Percentiles rank a stretch among this genome's conserved stretches.
Conservation (phyloP, 1,140 invertebrate genomes). For the Colletes latitarsis region DNA sequence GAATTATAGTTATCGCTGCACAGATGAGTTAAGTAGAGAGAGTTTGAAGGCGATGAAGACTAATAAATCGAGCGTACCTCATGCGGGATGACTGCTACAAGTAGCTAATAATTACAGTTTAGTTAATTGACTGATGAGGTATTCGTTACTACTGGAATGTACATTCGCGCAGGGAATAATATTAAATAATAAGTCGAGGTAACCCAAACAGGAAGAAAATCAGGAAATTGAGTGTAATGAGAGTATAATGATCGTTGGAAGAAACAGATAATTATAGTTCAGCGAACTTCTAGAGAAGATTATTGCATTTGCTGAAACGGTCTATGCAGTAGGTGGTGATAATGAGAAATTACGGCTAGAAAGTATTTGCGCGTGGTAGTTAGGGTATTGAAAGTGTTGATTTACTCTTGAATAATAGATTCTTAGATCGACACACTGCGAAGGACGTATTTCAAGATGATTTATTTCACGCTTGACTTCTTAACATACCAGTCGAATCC, state of each 20-base stretch:
- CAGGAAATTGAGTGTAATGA: constrained; percentile 8
- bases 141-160: not conserved
- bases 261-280: constrained; percentile 19
- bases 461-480: constrained; percentile 22
- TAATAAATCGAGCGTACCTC: not conserved
- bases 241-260: not conserved
- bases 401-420: not conserved
- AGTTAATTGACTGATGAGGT: not conserved
- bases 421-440: not conserved
- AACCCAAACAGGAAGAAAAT: not conserved
- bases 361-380: not conserved
- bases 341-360: constrained; percentile 25
- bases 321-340: not conserved
- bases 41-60: not conserved
- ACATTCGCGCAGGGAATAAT: not conserved
- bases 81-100: not conserved
- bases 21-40: not conserved
- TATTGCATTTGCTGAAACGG: not conserved
- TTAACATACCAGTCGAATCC: not conserved
- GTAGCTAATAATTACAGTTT: not conserved
- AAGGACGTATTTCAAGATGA: not conserved
- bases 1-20: no score
- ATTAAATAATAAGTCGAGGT: not conserved
- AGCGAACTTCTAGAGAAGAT: not conserved
- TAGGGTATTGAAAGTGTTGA: constrained; percentile 23